Evolutionary conservation across 2,888 invertebrate species (phyloP).

Genomic region (Piscicola geometra): DNA sequence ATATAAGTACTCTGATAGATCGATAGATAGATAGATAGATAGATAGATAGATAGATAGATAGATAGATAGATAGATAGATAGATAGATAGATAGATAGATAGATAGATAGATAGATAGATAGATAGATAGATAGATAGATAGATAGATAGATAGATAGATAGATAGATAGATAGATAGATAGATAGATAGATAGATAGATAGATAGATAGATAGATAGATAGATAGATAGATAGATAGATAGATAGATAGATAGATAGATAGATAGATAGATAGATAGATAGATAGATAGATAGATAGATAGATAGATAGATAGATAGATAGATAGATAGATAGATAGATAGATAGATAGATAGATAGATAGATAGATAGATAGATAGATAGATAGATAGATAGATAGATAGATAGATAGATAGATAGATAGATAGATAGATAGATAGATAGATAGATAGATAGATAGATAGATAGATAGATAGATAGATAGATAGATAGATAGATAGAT

Average conservation of each 20-base stretch:
- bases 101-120: background rate
- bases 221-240: conserved; percentile 14
- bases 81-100: background rate
- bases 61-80: too few species aligned
- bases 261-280: conserved; percentile 2
- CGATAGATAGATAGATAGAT: too few species aligned
- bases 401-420: background rate
- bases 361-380: conserved; percentile 4
- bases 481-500: conserved; percentile 2
- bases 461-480: conserved; percentile 2
- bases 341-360: background rate
- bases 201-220: conserved; percentile 10
- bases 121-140: conserved; percentile 12
- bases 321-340: background rate
- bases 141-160: conserved; percentile 12
- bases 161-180: conserved; percentile 14
- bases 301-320: conserved; percentile 8
- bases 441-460: conserved; percentile 7
- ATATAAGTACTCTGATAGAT: too few species aligned
- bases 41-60: too few species aligned
- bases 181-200: conserved; percentile 2
- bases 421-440: conserved; percentile 13
- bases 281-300: background rate
- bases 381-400: background rate
- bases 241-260: conserved; percentile 10